phyloP scores from a whole-genome alignment of 2,113 vertebrate species.

The Hydrochoerus hydrochaeris region DNA sequence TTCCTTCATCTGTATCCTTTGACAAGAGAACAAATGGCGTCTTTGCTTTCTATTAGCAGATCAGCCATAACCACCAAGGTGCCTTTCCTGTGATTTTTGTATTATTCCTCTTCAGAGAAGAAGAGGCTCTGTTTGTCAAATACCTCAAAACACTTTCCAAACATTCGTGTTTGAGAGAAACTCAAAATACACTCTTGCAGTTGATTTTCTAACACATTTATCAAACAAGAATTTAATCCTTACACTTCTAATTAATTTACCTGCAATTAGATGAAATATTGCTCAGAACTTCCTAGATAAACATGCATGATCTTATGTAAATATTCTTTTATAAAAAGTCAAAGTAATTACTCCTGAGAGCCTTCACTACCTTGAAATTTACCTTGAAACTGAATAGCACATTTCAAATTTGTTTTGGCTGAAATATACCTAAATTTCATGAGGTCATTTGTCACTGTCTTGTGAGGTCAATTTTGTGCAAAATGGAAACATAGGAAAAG shows the following conservation, averaged over 20 bases:
- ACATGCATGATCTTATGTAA: neutral
- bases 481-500: neutral
- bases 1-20: neutral
- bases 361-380: neutral
- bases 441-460: neutral
- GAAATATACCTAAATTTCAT: neutral
- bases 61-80: neutral
- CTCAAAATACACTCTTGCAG: constrained; percentile 14
- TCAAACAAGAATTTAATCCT: constrained; percentile 64
- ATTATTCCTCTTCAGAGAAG: neutral
- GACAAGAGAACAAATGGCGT: neutral
- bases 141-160: constrained; percentile 62
- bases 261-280: constrained; percentile 43
- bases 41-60: neutral
- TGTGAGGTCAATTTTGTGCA: neutral
- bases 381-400: neutral
- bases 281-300: constrained; percentile 6
- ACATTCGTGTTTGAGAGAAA: constrained; percentile 55
- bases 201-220: constrained; percentile 62
- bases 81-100: neutral
- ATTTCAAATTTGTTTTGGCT: constrained; percentile 35
- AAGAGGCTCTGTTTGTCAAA: constrained; percentile 27
- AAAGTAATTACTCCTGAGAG: neutral
- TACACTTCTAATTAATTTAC: constrained; percentile 63
- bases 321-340: neutral